phyloP scores from a whole-genome alignment of 2,113 vertebrate species.

The Alethe diademata region DNA sequence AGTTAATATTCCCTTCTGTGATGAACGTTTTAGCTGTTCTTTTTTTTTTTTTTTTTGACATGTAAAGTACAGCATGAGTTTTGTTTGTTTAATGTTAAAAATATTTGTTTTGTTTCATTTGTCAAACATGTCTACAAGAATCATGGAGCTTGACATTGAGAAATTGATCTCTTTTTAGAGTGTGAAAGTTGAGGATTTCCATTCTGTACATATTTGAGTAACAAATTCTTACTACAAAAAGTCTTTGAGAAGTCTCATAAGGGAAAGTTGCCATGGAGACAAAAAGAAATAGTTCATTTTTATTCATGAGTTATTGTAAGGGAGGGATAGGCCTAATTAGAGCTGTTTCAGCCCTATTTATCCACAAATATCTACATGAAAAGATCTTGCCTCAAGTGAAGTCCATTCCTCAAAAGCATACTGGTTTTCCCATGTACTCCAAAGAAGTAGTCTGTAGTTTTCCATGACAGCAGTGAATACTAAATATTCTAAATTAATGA shows the following conservation, averaged over 20 bases:
- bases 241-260: not conserved
- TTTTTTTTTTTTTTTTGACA: not conserved
- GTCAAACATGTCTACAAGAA: not conserved
- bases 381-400: slow-evolving; percentile 31
- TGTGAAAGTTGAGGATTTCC: not conserved
- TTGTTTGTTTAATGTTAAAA: not conserved
- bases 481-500: slow-evolving; percentile 16
- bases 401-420: slow-evolving; percentile 37
- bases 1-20: not conserved
- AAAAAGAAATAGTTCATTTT: slow-evolving; percentile 20
- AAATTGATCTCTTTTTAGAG: not conserved
- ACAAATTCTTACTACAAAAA: not conserved
- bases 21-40: not conserved
- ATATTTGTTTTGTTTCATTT: not conserved
- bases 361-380: slow-evolving; percentile 33
- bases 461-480: not conserved
- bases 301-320: slow-evolving; percentile 57
- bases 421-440: not conserved
- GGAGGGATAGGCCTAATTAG: slow-evolving; percentile 35
- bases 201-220: not conserved
- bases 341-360: slow-evolving; percentile 31
- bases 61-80: not conserved
- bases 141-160: not conserved
- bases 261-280: slow-evolving; percentile 19
- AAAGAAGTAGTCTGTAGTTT: not conserved